Evolutionary conservation across 2,113 vertebrate genomes (phyloP), one percentile per base, ranked within the genome.

Genomic region (Silurus meridionalis): DNA sequence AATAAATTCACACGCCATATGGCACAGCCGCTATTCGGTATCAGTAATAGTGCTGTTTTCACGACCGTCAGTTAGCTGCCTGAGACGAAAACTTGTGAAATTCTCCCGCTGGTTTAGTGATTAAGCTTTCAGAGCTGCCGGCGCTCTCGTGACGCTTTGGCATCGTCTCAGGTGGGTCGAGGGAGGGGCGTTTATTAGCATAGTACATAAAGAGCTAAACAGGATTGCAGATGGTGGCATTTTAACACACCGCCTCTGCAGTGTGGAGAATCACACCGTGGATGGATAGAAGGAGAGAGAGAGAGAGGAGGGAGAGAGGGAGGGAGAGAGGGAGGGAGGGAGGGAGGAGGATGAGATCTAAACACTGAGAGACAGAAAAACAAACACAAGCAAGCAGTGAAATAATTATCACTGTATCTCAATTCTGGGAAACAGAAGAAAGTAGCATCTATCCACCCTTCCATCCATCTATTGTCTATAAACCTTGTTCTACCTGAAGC

Each of bases 191-290:
- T 80, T 81, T 84, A 87, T 71, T 84, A 84, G 72, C 52, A 69
- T 80, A 58, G 63, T 82, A 82, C 61, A 74, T 84, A 69, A 82
- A 86, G 67, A 75, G 66, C 82, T 67, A 64, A 67, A 86, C 10
- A 50, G 69, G 72, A 83, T 82, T 82, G 82, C 82, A 89, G 85
- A 89, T 82, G 82, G 88, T 87, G 85, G 60, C 78, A 83, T 87
- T 82, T 84, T 67, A 80, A 86, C 82, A 86, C 67, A 74, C 63
- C 66, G 46, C 66, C 79, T 80, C 79, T 86, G 55, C 67, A 61
- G 46, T 77, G 63, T 60, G 77, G 61, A 83, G 77, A 50, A 50
- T 80, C 74, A 83, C 46, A 50, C 28, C 48, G 67, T 55, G 71
- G 55, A 80, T 17, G 14, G 74, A 77, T 19, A 37, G 25, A 74